Evolutionary conservation across 2,797 vertebrate species (phyloP), one percentile per base, ranked within the genome.

Genomic region (Alectoris magna): DNA sequence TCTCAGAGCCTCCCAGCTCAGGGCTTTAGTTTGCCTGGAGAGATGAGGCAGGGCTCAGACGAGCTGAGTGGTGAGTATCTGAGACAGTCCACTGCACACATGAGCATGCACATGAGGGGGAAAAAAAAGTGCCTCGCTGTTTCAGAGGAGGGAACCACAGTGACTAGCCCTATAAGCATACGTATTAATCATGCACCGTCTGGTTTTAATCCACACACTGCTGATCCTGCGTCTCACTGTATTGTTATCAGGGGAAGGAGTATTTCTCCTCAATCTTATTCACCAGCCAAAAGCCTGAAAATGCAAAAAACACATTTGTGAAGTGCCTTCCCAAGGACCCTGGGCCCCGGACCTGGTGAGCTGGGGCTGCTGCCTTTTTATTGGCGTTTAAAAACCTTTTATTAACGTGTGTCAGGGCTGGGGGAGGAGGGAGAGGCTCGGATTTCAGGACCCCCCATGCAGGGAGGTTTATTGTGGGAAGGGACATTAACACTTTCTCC

Each of bases 161-260:
- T 97, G 98, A 97, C 98, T 96, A 96, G 97, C 96, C 97, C 97
- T 95, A 97, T 97, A 97, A 98, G 97, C 96, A 95, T 93, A 97
- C 96, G 97, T 98, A 98, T 98, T 98, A 98, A 98, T 98, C 98
- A 98, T 98, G 96, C 97, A 96, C 96, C 97, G 97, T 98, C 97
- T 98, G 98, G 98, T 98, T 98, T 98, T 98, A 98, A 98, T 98
- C 97, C 98, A 97, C 96, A 96, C 67, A 67, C 96, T 98, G 97
- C 98, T 98, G 97, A 97, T 97, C 97, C 97, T 97, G 97, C 96
- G 97, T 98, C 96, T 97, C 96, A 96, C 97, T 97, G 97, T 97
- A 98, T 96, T 97, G 97, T 98, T 98, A 98, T 97, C 97, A 97
- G 94, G 97, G 97, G 97, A 98, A 97, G 97, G 96, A 97, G 95